Evolutionary conservation across 2,797 vertebrate species (phyloP).

Genomic region (Thalassophryne amazonica): DNA sequence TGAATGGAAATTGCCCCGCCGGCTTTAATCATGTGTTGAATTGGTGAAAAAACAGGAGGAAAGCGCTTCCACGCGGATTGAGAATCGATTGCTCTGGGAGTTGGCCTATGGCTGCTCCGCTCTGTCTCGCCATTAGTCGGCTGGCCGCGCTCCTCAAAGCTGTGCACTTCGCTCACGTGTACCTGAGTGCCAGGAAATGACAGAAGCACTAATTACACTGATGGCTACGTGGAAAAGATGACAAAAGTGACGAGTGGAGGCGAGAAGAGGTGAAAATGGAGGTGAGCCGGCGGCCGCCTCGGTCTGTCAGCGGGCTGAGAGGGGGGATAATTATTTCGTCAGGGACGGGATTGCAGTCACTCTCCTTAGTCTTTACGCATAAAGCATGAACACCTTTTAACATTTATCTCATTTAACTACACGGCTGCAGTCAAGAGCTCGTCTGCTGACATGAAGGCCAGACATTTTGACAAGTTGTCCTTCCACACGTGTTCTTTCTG

Average conservation of each 20-base stretch:
- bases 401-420: slow-evolving; percentile 47
- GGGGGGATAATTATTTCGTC: slow-evolving; percentile 67
- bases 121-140: slow-evolving; percentile 27
- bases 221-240: slow-evolving; percentile 50
- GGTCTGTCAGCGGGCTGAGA: slow-evolving; percentile 49
- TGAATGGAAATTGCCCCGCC: slow-evolving; percentile 74
- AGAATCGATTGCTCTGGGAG: slow-evolving; percentile 69
- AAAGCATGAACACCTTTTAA: slow-evolving; percentile 47
- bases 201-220: slow-evolving; percentile 66
- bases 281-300: slow-evolving; percentile 25
- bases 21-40: slow-evolving; percentile 78
- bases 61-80: slow-evolving; percentile 67
- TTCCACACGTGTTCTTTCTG: not conserved
- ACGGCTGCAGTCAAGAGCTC: slow-evolving; percentile 14
- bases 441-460: too few relatives aligned
- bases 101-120: slow-evolving; percentile 50
- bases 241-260: slow-evolving; percentile 18
- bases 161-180: not conserved
- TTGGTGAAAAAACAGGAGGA: slow-evolving; percentile 66
- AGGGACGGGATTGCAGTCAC: slow-evolving; percentile 64
- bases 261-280: slow-evolving; percentile 22
- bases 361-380: slow-evolving; percentile 42
- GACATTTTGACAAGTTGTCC: too few relatives aligned
- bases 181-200: slow-evolving; percentile 52
- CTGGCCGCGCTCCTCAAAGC: too few relatives aligned